A percentile compares a stretch with the other conserved stretches of the same genome.
Evolutionary conservation across 2,888 invertebrate genomes (phyloP).

Genomic region (Erannis defoliaria): DNA sequence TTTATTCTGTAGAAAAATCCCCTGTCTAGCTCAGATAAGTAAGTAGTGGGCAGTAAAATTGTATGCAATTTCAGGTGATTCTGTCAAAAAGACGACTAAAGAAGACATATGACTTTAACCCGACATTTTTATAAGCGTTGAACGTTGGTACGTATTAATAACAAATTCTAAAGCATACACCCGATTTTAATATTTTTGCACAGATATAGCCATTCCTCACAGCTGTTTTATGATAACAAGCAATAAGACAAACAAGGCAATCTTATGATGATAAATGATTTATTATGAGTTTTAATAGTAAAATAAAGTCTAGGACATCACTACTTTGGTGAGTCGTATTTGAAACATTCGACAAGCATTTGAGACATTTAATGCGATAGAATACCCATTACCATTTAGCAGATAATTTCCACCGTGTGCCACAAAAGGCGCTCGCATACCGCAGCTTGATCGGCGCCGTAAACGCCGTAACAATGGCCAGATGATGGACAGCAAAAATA

Average conservation of each 20-base stretch:
- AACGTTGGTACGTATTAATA: background rate
- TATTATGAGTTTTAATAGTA: too few species aligned
- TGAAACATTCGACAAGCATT: background rate
- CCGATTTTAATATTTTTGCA: constrained; percentile 3
- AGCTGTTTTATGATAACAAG: background rate
- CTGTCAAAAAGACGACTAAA: background rate
- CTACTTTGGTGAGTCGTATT: background rate
- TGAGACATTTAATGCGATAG: constrained; percentile 3
- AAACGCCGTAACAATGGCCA: constrained; percentile 84
- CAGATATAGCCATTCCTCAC: constrained; percentile 19
- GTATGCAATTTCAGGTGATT: too few species aligned
- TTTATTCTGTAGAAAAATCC: background rate
- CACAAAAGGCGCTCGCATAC: constrained; percentile 68
- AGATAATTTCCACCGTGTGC: constrained; percentile 43
- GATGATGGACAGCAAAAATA: constrained; percentile 85
- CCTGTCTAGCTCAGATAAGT: too few species aligned
- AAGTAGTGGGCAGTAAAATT: too few species aligned
- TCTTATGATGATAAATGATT: too few species aligned
- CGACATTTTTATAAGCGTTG: background rate
- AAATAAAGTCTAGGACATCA: background rate
- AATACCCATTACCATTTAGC: constrained; percentile 12
- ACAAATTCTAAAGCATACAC: background rate
- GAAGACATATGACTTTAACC: background rate
- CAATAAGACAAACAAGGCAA: too few species aligned
- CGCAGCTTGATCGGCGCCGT: constrained; percentile 66